phyloP scores from a whole-genome alignment of 1,140 invertebrate genomes.

The Cotesia typhae region DNA sequence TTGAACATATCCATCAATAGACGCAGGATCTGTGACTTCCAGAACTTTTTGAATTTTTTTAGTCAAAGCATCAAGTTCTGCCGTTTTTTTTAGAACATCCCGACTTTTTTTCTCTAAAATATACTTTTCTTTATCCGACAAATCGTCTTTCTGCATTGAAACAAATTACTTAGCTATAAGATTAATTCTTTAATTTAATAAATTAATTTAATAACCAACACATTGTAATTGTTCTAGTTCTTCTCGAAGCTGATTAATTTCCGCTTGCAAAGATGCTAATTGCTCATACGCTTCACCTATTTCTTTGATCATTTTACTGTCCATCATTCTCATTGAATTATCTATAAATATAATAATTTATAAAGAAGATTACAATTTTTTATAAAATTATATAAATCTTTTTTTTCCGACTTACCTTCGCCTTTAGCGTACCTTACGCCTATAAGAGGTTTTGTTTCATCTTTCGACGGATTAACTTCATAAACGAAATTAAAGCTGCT shows the following conservation, averaged over 20 bases:
- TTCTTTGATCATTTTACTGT: neutral
- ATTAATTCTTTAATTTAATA: neutral
- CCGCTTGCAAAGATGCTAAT: neutral
- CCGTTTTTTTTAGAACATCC: conserved; percentile 50
- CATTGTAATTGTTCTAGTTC: neutral
- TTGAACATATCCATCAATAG: conserved; percentile 45
- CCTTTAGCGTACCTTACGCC: too few relatives aligned
- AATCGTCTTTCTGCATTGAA: conserved; percentile 54
- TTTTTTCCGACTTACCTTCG: too few relatives aligned
- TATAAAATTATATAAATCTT: too few relatives aligned
- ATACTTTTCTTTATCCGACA: conserved; percentile 53
- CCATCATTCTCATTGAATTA: neutral
- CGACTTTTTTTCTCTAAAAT: conserved; percentile 50
- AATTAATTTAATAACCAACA: conserved; percentile 4
- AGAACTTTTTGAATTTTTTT: conserved; percentile 52
- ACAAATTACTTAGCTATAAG: neutral
- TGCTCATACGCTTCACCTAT: neutral
- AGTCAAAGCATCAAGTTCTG: conserved; percentile 57
- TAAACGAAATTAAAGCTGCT: too few relatives aligned
- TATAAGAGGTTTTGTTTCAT: too few relatives aligned
- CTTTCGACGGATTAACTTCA: too few relatives aligned
- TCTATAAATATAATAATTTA: too few relatives aligned
- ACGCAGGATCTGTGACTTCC: conserved; percentile 50
- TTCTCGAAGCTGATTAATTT: conserved; percentile 8
- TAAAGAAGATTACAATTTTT: too few relatives aligned